Evolutionary conservation across 2,113 vertebrate genomes (phyloP).

Genomic region (Phyllostomus discolor): DNA sequence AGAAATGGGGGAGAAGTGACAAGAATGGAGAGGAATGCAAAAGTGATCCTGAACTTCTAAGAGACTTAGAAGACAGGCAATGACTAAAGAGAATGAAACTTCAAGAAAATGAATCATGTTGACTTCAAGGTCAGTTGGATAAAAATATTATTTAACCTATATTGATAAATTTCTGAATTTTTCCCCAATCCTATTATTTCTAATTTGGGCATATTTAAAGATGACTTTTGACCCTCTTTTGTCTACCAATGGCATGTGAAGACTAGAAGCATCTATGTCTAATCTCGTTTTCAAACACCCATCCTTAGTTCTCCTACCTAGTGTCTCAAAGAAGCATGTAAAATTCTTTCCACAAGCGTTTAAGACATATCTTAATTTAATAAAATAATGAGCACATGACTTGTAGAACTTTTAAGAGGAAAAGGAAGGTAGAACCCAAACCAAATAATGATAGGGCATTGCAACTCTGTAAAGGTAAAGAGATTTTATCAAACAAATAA

Average conservation of each 20-base stretch:
- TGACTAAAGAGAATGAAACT: constrained; percentile 15
- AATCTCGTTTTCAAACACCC: neutral
- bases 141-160: constrained; percentile 31
- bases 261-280: neutral
- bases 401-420: neutral
- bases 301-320: neutral
- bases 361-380: neutral
- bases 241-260: neutral
- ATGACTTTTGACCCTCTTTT: neutral
- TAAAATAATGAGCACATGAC: neutral
- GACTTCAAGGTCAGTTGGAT: neutral
- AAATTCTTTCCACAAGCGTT: neutral
- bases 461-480: neutral
- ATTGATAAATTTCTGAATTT: neutral
- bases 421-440: neutral
- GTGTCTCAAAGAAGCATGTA: neutral
- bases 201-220: neutral
- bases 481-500: neutral
- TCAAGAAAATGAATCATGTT: neutral
- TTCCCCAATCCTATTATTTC: neutral
- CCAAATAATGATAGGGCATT: neutral
- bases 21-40: neutral
- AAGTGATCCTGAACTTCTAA: neutral
- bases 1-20: neutral
- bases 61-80: neutral